Evolutionary conservation across 2,888 invertebrate species (phyloP).

Genomic region (Polymixis lichenea): DNA sequence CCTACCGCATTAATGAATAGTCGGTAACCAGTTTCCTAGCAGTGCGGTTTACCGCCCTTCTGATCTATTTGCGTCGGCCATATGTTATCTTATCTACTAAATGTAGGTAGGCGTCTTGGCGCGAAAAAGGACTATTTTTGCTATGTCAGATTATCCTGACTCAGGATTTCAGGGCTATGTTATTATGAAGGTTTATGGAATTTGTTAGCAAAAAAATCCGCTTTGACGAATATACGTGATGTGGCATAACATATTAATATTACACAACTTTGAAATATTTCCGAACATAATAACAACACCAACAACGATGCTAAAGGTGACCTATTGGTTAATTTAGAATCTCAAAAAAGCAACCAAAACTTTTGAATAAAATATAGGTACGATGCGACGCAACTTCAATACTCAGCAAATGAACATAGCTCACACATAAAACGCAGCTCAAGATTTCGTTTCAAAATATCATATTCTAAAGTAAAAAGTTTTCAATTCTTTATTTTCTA

Average conservation of each 20-base stretch:
- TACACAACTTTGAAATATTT: constrained; percentile 15
- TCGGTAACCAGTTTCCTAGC: constrained; percentile 22
- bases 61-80: constrained; percentile 1
- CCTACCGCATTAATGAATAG: constrained; percentile 69
- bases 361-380: constrained; percentile 43
- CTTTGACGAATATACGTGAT: constrained; percentile 16
- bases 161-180: not conserved
- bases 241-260: constrained; percentile 9
- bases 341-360: constrained; percentile 23
- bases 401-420: constrained; percentile 64
- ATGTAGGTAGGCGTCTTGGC: not conserved
- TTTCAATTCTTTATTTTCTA: constrained; percentile 56
- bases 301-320: not conserved
- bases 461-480: constrained; percentile 65
- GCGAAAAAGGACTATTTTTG: not conserved
- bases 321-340: constrained; percentile 18
- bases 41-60: constrained; percentile 5
- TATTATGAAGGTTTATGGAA: not conserved
- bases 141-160: not conserved
- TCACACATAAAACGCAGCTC: constrained; percentile 66
- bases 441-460: constrained; percentile 64
- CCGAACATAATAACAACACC: not conserved
- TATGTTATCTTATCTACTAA: not conserved
- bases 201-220: not conserved
- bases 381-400: constrained; percentile 48